Evolutionary conservation across 2,113 vertebrate genomes (phyloP).

Genomic region (Pygoscelis adeliae): DNA sequence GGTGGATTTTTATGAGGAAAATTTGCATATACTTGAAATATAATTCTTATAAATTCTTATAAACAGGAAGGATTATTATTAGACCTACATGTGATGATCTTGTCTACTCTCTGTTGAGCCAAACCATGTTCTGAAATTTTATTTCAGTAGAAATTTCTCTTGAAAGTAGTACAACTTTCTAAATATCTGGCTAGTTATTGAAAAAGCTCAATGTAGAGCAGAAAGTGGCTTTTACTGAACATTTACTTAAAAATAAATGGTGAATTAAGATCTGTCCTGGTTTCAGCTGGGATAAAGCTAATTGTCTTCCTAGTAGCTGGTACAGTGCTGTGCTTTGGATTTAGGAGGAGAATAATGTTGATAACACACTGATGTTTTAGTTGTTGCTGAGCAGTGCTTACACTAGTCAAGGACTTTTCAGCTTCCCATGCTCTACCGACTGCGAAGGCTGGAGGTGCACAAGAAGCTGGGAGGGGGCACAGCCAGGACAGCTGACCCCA

Average conservation of each 20-base stretch:
- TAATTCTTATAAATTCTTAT: not conserved
- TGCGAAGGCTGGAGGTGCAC: too few relatives aligned
- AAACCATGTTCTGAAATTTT: not conserved
- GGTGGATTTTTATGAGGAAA: not conserved
- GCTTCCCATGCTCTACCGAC: too few relatives aligned
- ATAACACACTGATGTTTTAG: too few relatives aligned
- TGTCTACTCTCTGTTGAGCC: not conserved
- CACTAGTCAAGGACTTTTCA: too few relatives aligned
- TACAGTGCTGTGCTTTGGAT: too few relatives aligned
- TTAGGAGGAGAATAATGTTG: too few relatives aligned
- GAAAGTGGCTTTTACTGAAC: not conserved
- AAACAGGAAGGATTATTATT: not conserved
- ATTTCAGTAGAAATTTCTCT: not conserved
- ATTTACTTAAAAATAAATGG: not conserved
- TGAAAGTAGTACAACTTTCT: not conserved
- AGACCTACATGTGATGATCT: not conserved
- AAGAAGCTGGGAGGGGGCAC: too few relatives aligned
- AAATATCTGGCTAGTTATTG: not conserved
- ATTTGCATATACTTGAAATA: not conserved
- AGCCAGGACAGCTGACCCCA: too few relatives aligned
- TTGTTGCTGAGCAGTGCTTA: too few relatives aligned
- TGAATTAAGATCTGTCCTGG: not conserved
- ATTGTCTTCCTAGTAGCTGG: too few relatives aligned
- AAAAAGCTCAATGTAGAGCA: not conserved
- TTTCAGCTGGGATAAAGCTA: too few relatives aligned